Conservation (phyloP, 2,888 invertebrate species). For the Caenorhabditis panamensis region DNA sequence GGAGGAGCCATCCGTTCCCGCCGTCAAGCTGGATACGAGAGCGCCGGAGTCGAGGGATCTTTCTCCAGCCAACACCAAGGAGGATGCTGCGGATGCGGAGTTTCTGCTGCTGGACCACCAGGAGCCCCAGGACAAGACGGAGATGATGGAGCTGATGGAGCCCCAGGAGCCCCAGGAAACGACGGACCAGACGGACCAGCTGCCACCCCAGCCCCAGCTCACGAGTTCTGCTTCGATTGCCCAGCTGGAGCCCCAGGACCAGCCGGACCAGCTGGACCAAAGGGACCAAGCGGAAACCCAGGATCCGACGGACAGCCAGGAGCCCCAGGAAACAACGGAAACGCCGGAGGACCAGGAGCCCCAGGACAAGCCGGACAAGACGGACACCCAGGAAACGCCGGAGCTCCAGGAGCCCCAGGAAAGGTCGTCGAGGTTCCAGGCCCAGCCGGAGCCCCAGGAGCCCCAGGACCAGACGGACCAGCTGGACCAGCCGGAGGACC, state of each 20-base stretch:
- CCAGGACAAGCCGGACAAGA: conserved; percentile 72
- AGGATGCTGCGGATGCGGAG: conserved; percentile 73
- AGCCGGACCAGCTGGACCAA: conserved; percentile 72
- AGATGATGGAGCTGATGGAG: conserved; percentile 70
- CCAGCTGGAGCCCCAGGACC: conserved; percentile 73
- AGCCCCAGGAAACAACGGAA: conserved; percentile 69
- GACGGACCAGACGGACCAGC: conserved; percentile 76
- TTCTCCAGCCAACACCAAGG: conserved; percentile 51
- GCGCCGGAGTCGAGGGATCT: conserved; percentile 65
- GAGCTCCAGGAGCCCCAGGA: conserved; percentile 74
- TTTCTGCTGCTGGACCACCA: conserved; percentile 67
- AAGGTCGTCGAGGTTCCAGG: conserved; percentile 69
- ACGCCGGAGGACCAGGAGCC: conserved; percentile 72
- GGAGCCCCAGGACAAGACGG: conserved; percentile 73
- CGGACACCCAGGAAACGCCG: conserved; percentile 72
- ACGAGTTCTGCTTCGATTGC: conserved; percentile 74
- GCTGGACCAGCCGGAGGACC: conserved; percentile 72
- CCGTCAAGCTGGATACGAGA: conserved; percentile 74
- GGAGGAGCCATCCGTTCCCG: conserved; percentile 68
- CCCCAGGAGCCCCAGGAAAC: conserved; percentile 72
- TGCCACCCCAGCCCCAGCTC: conserved; percentile 72
- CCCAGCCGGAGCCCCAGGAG: conserved; percentile 71
- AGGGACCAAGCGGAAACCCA: conserved; percentile 73
- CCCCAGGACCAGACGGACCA: conserved; percentile 70
- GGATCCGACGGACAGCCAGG: conserved; percentile 70